Conservation (phyloP, 2,797 vertebrate genomes). For the Rallus crepitans region DNA sequence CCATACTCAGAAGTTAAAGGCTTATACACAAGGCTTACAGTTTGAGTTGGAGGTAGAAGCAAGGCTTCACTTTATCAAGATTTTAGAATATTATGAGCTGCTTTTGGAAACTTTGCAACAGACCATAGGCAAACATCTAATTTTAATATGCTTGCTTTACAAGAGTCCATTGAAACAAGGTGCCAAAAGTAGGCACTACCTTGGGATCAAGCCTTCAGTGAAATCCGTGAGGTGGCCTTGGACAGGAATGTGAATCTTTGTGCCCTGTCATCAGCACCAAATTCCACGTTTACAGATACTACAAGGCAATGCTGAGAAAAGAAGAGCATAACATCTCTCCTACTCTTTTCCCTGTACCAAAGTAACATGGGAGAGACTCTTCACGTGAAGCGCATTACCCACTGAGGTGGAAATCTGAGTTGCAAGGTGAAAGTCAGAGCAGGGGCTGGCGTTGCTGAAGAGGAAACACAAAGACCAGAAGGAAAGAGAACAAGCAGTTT, state of each 20-base stretch:
- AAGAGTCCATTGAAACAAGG: background rate
- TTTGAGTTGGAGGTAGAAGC: background rate
- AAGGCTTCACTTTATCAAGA: background rate
- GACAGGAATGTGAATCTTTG: background rate
- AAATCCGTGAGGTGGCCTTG: background rate
- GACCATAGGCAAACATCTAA: background rate
- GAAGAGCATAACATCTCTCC: background rate
- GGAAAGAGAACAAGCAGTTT: background rate
- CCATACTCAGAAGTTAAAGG: background rate
- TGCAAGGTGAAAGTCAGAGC: background rate
- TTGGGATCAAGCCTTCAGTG: background rate
- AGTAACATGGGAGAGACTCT: background rate
- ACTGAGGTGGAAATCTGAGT: background rate
- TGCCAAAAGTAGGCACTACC: background rate
- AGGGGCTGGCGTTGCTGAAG: background rate
- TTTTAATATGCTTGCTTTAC: background rate
- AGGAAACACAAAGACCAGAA: background rate
- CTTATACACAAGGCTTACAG: background rate
- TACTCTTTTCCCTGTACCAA: background rate
- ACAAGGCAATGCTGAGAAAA: background rate
- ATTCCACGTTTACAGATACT: background rate
- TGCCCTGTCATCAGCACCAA: background rate
- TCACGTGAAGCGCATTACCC: fast-evolving
- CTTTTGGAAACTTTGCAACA: background rate
- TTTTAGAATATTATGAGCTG: background rate